A percentile compares a stretch with the other conserved stretches of the same genome.
Evolutionary conservation across 2,797 vertebrate species (phyloP).

Genomic region (Platyrinchus mystaceus): DNA sequence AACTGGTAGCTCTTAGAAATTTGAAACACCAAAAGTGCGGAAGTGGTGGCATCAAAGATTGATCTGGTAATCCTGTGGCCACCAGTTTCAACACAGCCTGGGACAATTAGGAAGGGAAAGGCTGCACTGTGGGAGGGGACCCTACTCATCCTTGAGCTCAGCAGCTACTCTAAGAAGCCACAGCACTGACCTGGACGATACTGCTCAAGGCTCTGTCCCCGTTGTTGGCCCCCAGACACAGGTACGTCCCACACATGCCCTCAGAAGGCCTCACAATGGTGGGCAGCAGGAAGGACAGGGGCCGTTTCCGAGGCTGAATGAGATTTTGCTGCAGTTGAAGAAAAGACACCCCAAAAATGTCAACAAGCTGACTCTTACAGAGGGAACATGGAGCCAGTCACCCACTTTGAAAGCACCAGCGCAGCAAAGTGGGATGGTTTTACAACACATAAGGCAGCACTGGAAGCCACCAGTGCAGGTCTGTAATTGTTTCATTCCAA

Average conservation of each 20-base stretch:
- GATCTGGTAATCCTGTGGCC: not conserved
- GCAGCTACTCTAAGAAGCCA: not conserved
- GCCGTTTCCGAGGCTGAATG: slow-evolving; percentile 86
- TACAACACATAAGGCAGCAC: not conserved
- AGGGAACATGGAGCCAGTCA: not conserved
- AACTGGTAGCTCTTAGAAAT: not conserved
- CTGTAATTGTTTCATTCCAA: not conserved
- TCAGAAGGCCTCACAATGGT: slow-evolving; percentile 88
- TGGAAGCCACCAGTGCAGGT: not conserved
- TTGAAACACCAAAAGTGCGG: not conserved
- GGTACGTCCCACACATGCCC: slow-evolving; percentile 93
- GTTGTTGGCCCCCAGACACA: slow-evolving; percentile 88
- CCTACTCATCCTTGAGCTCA: not conserved
- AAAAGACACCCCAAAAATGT: not conserved
- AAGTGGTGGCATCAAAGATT: not conserved
- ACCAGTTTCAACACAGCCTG: not conserved
- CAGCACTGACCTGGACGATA: slow-evolving; percentile 85
- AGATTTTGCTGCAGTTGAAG: slow-evolving; percentile 81
- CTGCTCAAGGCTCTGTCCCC: slow-evolving; percentile 89
- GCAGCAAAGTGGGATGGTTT: not conserved
- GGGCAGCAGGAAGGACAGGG: slow-evolving; percentile 92
- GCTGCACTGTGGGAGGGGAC: not conserved
- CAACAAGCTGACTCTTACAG: not conserved
- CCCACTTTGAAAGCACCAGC: not conserved
- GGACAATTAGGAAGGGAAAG: not conserved